phyloP scores from a whole-genome alignment of 2,888 invertebrate genomes.

The Lottia scabra region DNA sequence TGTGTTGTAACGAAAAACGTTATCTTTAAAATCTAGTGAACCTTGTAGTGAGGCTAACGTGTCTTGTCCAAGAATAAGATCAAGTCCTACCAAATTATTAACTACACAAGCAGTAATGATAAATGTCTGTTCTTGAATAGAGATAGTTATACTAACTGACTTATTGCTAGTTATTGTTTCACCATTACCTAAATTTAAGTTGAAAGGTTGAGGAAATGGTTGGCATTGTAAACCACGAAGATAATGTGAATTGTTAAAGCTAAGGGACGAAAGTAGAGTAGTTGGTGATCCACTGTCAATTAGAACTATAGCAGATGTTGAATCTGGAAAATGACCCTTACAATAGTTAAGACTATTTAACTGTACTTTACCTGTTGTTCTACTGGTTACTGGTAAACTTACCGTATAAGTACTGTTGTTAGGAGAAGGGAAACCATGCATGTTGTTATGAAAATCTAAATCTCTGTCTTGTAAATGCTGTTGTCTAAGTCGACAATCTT shows the following conservation, averaged over 20 bases:
- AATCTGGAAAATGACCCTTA: not conserved
- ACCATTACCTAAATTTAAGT: not conserved
- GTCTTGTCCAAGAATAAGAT: not conserved
- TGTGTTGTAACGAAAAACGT: too few species aligned
- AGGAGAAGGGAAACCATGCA: too few species aligned
- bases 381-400: too few species aligned
- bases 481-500: not conserved
- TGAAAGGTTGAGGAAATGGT: not conserved
- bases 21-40: too few species aligned
- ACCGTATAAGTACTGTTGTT: too few species aligned
- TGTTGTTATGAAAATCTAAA: too few species aligned
- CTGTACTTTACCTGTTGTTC: not conserved
- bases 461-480: not conserved
- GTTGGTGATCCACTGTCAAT: slow-evolving; percentile 1
- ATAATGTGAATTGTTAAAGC: too few species aligned
- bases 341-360: not conserved
- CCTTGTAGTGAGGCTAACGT: too few species aligned
- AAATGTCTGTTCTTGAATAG: not conserved
- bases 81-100: not conserved
- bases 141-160: not conserved
- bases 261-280: not conserved
- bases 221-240: too few species aligned
- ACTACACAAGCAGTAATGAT: not conserved
- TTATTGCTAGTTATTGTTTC: not conserved
- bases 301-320: not conserved